Conservation (phyloP, 2,888 invertebrate species). For the Panopea generosa region DNA sequence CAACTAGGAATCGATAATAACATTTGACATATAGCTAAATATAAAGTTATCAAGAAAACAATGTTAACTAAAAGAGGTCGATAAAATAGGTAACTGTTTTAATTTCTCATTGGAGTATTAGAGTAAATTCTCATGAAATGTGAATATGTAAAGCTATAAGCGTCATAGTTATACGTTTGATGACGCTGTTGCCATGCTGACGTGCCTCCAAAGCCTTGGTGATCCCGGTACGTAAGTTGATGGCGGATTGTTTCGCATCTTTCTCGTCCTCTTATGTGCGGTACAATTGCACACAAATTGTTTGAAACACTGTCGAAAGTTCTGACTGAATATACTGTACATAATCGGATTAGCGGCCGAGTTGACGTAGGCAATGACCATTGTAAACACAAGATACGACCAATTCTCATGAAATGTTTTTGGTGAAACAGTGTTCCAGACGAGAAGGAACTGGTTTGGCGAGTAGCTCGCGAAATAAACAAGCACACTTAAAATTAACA, state of each 20-base stretch:
- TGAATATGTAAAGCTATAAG: too few species aligned
- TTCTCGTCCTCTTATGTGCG: conserved; percentile 9
- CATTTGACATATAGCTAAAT: too few species aligned
- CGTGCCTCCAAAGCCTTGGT: conserved; percentile 55
- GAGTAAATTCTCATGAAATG: too few species aligned
- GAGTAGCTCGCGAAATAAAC: conserved; percentile 86
- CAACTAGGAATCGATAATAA: too few species aligned
- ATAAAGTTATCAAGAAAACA: too few species aligned
- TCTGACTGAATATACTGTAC: conserved; percentile 85
- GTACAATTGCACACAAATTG: conserved; percentile 71
- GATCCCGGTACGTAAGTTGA: conserved; percentile 43
- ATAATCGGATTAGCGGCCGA: conserved; percentile 85
- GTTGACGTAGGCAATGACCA: conserved; percentile 84
- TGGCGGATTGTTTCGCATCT: conserved; percentile 23
- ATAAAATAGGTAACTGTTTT: too few species aligned
- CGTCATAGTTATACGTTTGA: conserved; percentile 50
- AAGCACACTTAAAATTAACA: conserved; percentile 85
- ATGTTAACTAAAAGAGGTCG: too few species aligned
- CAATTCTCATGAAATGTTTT: conserved; percentile 81
- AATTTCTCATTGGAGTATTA: too few species aligned
- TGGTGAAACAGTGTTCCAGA: conserved; percentile 80
- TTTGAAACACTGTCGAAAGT: conserved; percentile 80
- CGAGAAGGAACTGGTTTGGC: conserved; percentile 84
- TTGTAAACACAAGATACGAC: conserved; percentile 82
- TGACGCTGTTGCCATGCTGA: conserved; percentile 54